Percentiles rank a stretch among this genome's conserved stretches.
Conservation (phyloP, 92 coral and sea anemone species). For the Micromussa lordhowensis region DNA sequence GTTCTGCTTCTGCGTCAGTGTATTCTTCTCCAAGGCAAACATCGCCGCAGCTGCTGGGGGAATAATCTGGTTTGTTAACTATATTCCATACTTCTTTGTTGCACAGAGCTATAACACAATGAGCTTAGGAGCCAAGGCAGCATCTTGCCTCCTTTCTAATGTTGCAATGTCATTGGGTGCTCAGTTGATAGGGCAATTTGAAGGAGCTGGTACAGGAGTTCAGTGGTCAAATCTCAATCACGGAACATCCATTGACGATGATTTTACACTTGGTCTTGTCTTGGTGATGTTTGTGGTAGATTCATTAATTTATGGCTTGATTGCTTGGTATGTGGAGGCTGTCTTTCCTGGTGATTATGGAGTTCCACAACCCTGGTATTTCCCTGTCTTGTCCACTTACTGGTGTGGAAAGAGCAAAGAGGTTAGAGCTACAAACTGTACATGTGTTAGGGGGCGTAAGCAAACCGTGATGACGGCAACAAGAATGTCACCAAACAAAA, state of each 20-base stretch:
- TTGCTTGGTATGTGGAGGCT: conserved; percentile 96
- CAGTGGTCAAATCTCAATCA: conserved; percentile 90
- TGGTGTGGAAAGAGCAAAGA: conserved; percentile 90
- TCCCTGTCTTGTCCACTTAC: conserved; percentile 86
- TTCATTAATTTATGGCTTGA: conserved; percentile 81
- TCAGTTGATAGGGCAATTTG: conserved; percentile 90
- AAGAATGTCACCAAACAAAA: too few species aligned
- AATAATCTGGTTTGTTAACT: conserved; percentile 84
- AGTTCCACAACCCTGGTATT: conserved; percentile 92
- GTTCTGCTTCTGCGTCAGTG: conserved; percentile 96
- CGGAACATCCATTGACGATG: conserved; percentile 94
- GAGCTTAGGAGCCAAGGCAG: conserved; percentile 77
- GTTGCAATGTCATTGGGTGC: conserved; percentile 92
- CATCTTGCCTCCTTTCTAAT: conserved; percentile 81
- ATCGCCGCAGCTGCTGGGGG: conserved; percentile 96
- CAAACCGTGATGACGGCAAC: too few species aligned
- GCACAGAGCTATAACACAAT: conserved; percentile 84
- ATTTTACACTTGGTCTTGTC: conserved; percentile 80
- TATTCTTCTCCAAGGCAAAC: conserved; percentile 95
- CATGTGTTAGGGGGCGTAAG: too few species aligned
- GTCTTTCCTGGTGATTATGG: conserved; percentile 99
- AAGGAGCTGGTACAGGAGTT: conserved; percentile 89
- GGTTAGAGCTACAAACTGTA: too few species aligned
- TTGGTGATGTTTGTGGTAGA: conserved; percentile 85
- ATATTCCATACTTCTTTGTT: conserved; percentile 86